Percentiles rank a stretch among this genome's conserved stretches.
These are phyloP conservation scores for Irena cyanogastra DNA, from an alignment of 2,113 vertebrate species.

Conservation along the genomic window DNA sequence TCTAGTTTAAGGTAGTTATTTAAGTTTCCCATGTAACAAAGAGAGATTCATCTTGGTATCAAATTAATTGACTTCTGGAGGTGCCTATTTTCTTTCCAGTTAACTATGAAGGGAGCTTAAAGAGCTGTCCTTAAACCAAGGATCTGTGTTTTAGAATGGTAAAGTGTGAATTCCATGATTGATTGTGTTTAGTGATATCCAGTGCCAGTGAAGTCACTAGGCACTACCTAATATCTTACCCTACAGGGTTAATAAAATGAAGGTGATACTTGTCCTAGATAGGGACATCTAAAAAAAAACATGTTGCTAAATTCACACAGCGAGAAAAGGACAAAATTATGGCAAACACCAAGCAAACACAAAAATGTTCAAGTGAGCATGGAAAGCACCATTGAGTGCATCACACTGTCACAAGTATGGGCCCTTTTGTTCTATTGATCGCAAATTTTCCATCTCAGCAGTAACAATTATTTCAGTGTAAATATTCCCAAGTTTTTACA, in stretches of 20 bases:
- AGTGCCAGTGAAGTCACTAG: background rate
- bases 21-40: background rate
- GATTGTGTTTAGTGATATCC: background rate
- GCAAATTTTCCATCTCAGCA: background rate
- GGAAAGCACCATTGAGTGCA: background rate
- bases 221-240: background rate
- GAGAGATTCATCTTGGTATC: background rate
- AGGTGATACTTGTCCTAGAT: background rate
- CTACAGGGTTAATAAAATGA: background rate
- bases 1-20: background rate
- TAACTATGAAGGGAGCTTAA: background rate
- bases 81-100: background rate
- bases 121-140: background rate
- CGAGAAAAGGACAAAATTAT: background rate
- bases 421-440: background rate
- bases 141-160: background rate
- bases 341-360: background rate
- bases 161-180: background rate
- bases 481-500: background rate
- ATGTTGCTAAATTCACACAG: background rate
- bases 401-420: background rate
- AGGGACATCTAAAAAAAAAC: background rate
- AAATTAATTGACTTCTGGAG: background rate
- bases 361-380: background rate
- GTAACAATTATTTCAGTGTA: background rate